phyloP scores from a whole-genome alignment of 2,113 vertebrate genomes.

The Nestor notabilis region DNA sequence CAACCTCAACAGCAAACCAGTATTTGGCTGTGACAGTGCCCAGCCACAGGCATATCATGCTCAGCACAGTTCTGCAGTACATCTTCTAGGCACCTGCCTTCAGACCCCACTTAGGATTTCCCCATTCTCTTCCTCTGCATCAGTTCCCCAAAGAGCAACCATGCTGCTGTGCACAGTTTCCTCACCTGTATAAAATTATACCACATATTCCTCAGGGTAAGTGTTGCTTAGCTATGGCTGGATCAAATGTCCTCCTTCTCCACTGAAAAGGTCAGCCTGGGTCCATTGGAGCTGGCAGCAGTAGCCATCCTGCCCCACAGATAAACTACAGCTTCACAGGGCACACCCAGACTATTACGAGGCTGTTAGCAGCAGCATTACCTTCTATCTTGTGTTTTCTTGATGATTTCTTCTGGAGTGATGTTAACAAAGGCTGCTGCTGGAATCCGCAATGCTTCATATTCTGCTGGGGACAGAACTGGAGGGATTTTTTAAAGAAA shows the following conservation, averaged over 20 bases:
- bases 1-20: neutral
- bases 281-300: rapidly evolving
- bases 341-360: rapidly evolving
- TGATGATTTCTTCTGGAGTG: constrained; percentile 78
- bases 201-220: rapidly evolving
- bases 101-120: neutral
- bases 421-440: constrained; percentile 77
- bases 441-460: constrained; percentile 76
- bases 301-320: neutral
- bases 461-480: constrained; percentile 86
- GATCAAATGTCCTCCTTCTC: rapidly evolving
- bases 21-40: neutral
- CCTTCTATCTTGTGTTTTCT: constrained; percentile 80
- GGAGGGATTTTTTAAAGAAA: constrained; percentile 66
- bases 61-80: neutral
- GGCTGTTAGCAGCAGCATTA: constrained; percentile 13
- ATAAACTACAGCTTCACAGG: neutral
- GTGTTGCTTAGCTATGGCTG: rapidly evolving
- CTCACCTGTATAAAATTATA: neutral
- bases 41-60: neutral
- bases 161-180: neutral
- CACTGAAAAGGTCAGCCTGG: neutral
- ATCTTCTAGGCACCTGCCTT: neutral
- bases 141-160: neutral
- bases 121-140: neutral